These are phyloP conservation scores for Diadophis punctatus DNA, from an alignment of 2,113 vertebrate genomes.

Conservation along the genomic window DNA sequence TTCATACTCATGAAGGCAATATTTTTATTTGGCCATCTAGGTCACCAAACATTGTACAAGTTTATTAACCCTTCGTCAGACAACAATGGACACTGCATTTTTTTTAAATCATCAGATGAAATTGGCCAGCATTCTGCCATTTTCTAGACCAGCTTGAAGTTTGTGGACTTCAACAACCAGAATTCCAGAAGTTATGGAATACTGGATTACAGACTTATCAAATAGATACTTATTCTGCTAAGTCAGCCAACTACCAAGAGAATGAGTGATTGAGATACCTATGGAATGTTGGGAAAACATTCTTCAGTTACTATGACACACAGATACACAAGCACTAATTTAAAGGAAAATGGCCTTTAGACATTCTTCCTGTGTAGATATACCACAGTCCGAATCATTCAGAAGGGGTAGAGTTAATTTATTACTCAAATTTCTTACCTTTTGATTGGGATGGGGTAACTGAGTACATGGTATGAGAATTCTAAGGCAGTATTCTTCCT, in stretches of 20 bases:
- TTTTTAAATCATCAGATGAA: neutral
- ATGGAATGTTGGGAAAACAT: conserved; percentile 10
- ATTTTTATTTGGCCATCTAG: neutral
- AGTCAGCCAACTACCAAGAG: neutral
- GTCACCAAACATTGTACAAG: neutral
- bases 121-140: neutral
- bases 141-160: neutral
- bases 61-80: neutral
- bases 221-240: neutral
- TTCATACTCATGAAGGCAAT: conserved; percentile 11
- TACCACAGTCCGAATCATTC: neutral
- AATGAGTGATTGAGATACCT: neutral
- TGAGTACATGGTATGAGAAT: neutral
- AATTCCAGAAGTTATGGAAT: neutral
- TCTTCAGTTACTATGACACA: conserved; percentile 25
- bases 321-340: neutral
- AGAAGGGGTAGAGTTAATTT: neutral
- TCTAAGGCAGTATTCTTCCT: neutral
- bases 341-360: conserved; percentile 13
- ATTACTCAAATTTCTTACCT: neutral
- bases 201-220: neutral
- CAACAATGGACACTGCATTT: neutral
- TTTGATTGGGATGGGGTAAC: neutral
- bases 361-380: neutral
- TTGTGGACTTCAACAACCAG: neutral